Conservation (phyloP, 2,888 invertebrate genomes). For the Lottia scabra region DNA sequence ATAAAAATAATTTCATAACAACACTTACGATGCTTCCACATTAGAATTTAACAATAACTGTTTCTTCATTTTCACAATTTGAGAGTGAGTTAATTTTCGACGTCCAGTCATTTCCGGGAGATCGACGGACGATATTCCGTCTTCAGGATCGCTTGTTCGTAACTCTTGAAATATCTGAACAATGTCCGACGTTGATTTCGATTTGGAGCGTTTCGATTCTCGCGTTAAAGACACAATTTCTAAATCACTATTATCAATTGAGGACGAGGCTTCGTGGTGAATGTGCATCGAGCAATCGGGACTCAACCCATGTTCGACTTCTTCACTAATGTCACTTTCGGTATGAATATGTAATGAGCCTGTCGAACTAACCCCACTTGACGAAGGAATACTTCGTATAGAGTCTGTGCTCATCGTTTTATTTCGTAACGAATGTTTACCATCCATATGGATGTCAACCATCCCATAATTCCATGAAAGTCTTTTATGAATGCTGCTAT, state of each 20-base stretch:
- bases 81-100: conserved; percentile 46
- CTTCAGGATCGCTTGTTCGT: conserved; percentile 48
- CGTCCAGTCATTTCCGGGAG: conserved; percentile 44
- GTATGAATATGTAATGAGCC: conserved; percentile 67
- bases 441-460: conserved; percentile 51
- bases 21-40: conserved; percentile 69
- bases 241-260: background rate
- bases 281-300: background rate
- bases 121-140: conserved; percentile 63
- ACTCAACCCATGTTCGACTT: conserved; percentile 30
- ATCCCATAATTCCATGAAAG: conserved; percentile 75
- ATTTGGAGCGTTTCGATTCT: conserved; percentile 27
- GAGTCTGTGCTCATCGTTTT: conserved; percentile 68
- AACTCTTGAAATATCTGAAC: conserved; percentile 47
- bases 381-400: conserved; percentile 68
- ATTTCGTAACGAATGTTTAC: conserved; percentile 48
- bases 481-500: conserved; percentile 74
- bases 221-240: conserved; percentile 1
- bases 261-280: background rate
- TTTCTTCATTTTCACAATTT: conserved; percentile 65
- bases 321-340: conserved; percentile 59
- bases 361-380: conserved; percentile 71
- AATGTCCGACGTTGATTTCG: conserved; percentile 56
- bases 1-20: no score
- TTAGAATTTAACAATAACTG: conserved; percentile 66